Evolutionary conservation across 2,888 invertebrate species (phyloP).

Genomic region (Torymus tubicola): DNA sequence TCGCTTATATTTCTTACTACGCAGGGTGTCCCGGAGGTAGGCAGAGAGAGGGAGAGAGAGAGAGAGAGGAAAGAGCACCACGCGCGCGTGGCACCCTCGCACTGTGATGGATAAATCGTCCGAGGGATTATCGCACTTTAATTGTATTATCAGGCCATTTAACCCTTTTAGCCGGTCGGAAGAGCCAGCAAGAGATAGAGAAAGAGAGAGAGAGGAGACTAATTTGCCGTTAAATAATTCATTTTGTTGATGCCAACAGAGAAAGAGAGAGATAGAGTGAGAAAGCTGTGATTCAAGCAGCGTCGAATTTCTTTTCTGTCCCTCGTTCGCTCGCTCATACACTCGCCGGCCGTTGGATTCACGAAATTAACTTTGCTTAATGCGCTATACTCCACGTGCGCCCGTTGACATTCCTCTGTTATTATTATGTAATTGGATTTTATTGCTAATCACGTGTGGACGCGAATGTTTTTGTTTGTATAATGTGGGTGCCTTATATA

Average conservation of each 20-base stretch:
- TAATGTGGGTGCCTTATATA: no score
- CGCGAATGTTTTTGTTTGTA: no score
- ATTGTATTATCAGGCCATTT: slow-evolving; percentile 54
- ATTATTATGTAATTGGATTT: no score
- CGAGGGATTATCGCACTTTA: slow-evolving; percentile 55
- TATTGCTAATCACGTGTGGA: no score
- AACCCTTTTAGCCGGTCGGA: slow-evolving; percentile 51
- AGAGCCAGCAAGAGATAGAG: no score
- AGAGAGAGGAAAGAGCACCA: neutral
- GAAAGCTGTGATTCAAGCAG: slow-evolving; percentile 1
- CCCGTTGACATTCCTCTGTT: neutral
- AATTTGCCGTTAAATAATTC: slow-evolving; percentile 50
- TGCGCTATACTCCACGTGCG: neutral
- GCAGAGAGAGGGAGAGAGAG: neutral
- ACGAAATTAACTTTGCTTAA: slow-evolving; percentile 13
- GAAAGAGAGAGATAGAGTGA: neutral
- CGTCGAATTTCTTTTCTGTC: neutral
- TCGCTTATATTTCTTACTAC: slow-evolving; percentile 70
- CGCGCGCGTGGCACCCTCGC: slow-evolving; percentile 31
- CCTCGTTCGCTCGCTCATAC: no score
- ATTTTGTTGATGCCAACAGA: slow-evolving; percentile 12
- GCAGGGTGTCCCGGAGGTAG: slow-evolving; percentile 61
- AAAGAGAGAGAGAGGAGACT: slow-evolving; percentile 8
- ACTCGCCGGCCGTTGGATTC: neutral
- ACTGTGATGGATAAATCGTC: slow-evolving; percentile 42